These are phyloP conservation scores for Hylia prasina DNA, from an alignment of 2,113 vertebrate species.

Conservation along the genomic window DNA sequence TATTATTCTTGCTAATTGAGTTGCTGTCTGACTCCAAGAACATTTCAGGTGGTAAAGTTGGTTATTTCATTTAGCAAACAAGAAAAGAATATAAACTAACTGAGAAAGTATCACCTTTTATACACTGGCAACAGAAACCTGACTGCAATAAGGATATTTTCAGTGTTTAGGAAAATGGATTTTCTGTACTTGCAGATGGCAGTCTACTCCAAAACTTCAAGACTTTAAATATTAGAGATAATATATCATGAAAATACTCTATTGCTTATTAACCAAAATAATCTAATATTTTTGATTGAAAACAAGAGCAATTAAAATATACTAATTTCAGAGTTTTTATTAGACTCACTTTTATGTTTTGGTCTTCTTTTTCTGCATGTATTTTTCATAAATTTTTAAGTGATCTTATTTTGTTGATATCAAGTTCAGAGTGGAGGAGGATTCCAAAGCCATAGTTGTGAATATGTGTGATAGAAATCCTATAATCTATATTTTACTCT, in stretches of 20 bases:
- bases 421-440: neutral
- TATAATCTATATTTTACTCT: neutral
- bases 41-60: conserved; percentile 4
- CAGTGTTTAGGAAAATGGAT: neutral
- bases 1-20: conserved; percentile 53
- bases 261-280: neutral
- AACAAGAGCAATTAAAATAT: neutral
- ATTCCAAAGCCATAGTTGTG: neutral
- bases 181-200: neutral
- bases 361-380: neutral
- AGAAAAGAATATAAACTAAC: conserved; percentile 1
- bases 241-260: neutral
- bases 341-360: neutral
- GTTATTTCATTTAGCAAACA: conserved; percentile 29
- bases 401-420: neutral
- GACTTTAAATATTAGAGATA: neutral
- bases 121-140: neutral
- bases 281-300: neutral
- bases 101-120: neutral
- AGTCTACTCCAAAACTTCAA: neutral
- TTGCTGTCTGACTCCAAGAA: conserved; percentile 18
- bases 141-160: neutral
- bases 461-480: neutral
- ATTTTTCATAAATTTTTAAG: neutral
- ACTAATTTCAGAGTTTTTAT: neutral